Conservation (phyloP, 1,140 invertebrate species). For the Orchesella cincta region DNA sequence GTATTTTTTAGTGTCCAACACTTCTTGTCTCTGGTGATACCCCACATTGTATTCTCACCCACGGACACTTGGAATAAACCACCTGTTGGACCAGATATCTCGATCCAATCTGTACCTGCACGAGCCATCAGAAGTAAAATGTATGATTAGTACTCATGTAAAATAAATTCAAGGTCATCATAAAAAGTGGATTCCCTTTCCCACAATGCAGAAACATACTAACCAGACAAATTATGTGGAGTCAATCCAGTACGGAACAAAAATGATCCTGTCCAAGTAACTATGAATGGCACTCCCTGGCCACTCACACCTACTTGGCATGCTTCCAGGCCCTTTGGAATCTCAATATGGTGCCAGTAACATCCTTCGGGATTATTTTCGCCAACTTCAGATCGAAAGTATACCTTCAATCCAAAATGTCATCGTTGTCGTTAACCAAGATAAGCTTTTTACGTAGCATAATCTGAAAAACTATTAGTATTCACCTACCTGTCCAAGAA, state of each 20-base stretch:
- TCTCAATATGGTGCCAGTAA: conserved; percentile 75
- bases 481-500: conserved; percentile 78
- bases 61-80: conserved; percentile 73
- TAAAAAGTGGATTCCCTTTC: too few relatives aligned
- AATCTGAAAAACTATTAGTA: too few relatives aligned
- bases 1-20: conserved; percentile 47
- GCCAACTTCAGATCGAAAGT: conserved; percentile 78
- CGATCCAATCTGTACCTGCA: conserved; percentile 66
- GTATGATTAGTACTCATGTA: too few relatives aligned
- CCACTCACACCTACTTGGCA: conserved; percentile 79
- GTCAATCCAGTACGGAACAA: conserved; percentile 76
- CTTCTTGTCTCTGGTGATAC: conserved; percentile 70
- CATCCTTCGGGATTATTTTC: conserved; percentile 79
- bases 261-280: conserved; percentile 76
- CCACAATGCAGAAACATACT: conserved; percentile 16
- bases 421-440: too few relatives aligned
- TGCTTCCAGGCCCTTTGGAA: conserved; percentile 74
- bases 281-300: conserved; percentile 80
- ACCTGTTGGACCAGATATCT: conserved; percentile 70
- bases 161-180: too few relatives aligned
- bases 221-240: conserved; percentile 70
- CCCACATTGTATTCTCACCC: conserved; percentile 84
- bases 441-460: too few relatives aligned
- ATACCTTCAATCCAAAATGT: conserved; percentile 66
- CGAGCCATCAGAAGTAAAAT: too few relatives aligned